Base-by-base conservation (phyloP, 1,140 invertebrate species). In the Anastrepha ludens region DNA sequence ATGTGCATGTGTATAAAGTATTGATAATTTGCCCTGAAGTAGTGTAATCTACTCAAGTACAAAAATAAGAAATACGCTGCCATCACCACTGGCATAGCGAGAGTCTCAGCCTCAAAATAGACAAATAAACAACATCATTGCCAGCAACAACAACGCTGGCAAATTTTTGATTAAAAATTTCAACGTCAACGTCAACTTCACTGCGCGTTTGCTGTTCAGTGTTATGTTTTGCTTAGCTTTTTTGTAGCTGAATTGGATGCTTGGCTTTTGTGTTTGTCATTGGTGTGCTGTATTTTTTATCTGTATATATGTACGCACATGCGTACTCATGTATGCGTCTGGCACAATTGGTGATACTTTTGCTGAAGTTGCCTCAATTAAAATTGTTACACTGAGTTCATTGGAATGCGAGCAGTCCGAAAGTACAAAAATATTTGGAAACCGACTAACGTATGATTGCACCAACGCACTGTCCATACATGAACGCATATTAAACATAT, bases 351-450 rank as follows among this genome's bases (percentile, higher is more conserved):
- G 39, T 74, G 29, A 70, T 44, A 15, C 8, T 41, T 70, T 44
- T 41, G 65, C 13, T 70, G 65, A 41, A 70, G 11, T 70, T 70
- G 67, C 67, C 67, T 70, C 67, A 70, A 70, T 70, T 70, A 70
- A 9, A 65, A 55, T 55, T 55, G 6, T 55, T 55, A 8, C 29
- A 70, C 39, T 70, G 4, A 70, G 67, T 70, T 29, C 29, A 70
- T 70, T 70, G 67, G 39, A 70, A 70, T 41, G 39, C 39, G 39
- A 44, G 39, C 67, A 39, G 15, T 39, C 39, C 1, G 2, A 65
- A 65, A n/a, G 3, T 39, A 70, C 17, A 70, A 62, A 13, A 62
- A 62, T 13, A 62, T 62, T n/a, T n/a, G 55, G 2, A 58, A 8
- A 58, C 13, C 55, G 55, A 13, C 55, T 0, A 58, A 58, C 13